A percentile compares a stretch with the other conserved stretches of the same genome.
Evolutionary conservation across 2,113 vertebrate species (phyloP).

Genomic region (Phasianus colchicus): DNA sequence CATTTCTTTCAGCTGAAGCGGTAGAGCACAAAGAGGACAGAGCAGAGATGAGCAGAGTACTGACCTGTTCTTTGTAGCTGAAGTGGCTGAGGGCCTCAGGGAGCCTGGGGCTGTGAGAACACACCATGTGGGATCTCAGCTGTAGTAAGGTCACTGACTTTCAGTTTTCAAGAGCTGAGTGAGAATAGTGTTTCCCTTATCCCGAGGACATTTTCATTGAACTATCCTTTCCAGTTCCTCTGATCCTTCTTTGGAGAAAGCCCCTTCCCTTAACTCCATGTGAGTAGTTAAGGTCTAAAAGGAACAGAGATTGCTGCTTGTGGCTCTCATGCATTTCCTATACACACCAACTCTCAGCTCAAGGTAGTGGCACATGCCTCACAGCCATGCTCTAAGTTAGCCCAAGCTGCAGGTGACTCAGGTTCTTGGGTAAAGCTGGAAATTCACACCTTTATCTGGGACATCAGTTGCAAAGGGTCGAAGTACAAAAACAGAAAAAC

Average conservation of each 20-base stretch:
- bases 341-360: not conserved
- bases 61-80: not conserved
- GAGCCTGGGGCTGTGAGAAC: not conserved
- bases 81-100: not conserved
- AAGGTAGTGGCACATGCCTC: not conserved
- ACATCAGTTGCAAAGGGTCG: not conserved
- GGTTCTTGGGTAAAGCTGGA: not conserved
- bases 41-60: not conserved
- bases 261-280: not conserved
- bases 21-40: not conserved
- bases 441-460: not conserved
- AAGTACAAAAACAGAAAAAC: not conserved
- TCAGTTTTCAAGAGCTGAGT: not conserved
- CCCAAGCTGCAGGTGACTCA: not conserved
- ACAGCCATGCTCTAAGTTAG: accelerated
- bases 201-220: not conserved
- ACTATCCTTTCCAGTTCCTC: not conserved
- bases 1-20: not conserved
- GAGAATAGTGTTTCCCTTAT: not conserved
- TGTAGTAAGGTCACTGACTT: not conserved
- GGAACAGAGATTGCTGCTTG: not conserved
- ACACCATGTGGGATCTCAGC: accelerated
- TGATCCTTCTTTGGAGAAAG: not conserved
- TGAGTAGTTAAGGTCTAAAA: not conserved
- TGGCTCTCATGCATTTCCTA: not conserved